phyloP scores from a whole-genome alignment of 2,113 vertebrate species.

The Heliornis fulica region DNA sequence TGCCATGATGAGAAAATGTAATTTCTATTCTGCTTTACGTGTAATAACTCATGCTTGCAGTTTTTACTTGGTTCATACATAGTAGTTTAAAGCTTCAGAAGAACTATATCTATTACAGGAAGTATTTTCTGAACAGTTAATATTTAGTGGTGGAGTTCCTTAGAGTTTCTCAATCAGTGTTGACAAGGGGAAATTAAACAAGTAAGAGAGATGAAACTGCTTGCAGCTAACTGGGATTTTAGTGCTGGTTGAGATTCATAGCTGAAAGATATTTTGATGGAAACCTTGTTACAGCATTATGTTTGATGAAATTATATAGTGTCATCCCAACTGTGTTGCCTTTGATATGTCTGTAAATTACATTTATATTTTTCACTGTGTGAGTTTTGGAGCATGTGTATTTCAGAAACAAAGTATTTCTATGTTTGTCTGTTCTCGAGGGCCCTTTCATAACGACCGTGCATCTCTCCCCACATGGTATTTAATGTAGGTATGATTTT shows the following conservation, averaged over 20 bases:
- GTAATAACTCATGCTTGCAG: neutral
- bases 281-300: neutral
- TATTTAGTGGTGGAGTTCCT: neutral
- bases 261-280: neutral
- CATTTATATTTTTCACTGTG: neutral
- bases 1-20: neutral
- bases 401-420: neutral
- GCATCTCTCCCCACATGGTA: neutral
- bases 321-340: neutral
- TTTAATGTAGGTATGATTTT: neutral
- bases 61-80: neutral
- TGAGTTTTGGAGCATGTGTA: neutral
- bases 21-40: neutral
- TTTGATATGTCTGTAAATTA: neutral
- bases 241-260: neutral
- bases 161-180: neutral
- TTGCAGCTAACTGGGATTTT: neutral
- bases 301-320: neutral
- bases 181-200: neutral
- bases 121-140: neutral
- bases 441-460: neutral
- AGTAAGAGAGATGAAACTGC: neutral
- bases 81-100: neutral
- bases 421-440: neutral
- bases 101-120: neutral